Percentiles rank a stretch among this genome's conserved stretches.
Evolutionary conservation across 2,797 vertebrate species (phyloP).

Genomic region (Peromyscus aztecus): DNA sequence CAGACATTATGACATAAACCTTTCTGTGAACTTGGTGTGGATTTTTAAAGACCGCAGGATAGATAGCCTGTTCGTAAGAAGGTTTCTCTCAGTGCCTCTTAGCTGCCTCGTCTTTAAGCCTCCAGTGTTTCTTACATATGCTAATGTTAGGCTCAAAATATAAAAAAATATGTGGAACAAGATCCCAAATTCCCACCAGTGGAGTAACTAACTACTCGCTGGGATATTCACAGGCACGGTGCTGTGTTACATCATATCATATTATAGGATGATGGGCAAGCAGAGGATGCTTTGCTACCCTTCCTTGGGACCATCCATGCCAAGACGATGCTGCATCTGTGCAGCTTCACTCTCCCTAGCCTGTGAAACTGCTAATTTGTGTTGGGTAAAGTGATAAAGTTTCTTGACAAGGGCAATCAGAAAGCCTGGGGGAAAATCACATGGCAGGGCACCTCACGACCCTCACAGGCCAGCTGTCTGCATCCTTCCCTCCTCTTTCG

Average conservation of each 20-base stretch:
- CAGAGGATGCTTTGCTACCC: accelerated
- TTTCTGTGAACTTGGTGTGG: not conserved
- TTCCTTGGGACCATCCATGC: too few relatives aligned
- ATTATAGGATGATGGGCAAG: too few relatives aligned
- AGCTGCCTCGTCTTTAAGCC: not conserved
- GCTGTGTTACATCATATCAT: accelerated
- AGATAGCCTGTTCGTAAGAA: not conserved
- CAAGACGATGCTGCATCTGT: too few relatives aligned
- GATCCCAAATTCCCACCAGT: too few relatives aligned
- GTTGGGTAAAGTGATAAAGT: too few relatives aligned
- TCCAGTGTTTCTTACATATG: not conserved
- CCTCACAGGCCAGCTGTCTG: not conserved
- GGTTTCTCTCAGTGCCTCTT: not conserved
- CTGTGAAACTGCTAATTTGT: not conserved
- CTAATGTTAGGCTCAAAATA: not conserved
- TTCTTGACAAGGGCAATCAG: not conserved
- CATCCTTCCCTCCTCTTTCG: not conserved
- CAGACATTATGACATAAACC: not conserved
- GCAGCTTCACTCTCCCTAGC: accelerated
- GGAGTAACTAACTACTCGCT: not conserved
- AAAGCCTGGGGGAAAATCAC: not conserved
- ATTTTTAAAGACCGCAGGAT: conserved; percentile 6
- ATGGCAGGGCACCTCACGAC: not conserved
- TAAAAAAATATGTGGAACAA: not conserved
- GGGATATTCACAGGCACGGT: too few relatives aligned